Conservation (phyloP, 2,888 invertebrate species). For the Phytoseiulus persimilis region DNA sequence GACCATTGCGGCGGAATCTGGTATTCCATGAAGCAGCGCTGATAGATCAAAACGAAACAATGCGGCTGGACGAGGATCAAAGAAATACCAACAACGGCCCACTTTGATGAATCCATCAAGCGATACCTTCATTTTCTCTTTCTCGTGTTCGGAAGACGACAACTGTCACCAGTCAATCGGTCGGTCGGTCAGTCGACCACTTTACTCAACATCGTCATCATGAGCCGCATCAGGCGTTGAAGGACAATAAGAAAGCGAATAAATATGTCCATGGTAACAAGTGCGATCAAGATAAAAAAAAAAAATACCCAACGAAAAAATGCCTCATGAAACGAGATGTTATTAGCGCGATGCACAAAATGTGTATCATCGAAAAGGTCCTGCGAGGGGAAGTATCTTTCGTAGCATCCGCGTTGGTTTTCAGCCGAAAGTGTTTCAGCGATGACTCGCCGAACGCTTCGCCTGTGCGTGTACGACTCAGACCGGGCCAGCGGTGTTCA, state of each 20-base stretch:
- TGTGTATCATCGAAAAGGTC: neutral
- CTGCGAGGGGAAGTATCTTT: neutral
- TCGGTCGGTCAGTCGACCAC: neutral
- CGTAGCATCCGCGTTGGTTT: neutral
- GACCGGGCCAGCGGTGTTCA: neutral
- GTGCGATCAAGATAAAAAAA: neutral
- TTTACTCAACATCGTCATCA: neutral
- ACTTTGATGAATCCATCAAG: neutral
- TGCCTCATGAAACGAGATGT: neutral
- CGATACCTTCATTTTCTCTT: neutral
- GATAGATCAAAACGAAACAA: neutral
- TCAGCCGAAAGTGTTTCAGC: neutral
- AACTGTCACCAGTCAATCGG: neutral
- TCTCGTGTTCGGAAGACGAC: neutral
- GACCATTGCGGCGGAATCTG: neutral
- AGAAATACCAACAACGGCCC: neutral
- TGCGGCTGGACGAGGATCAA: neutral
- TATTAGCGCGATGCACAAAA: neutral
- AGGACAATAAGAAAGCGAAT: neutral
- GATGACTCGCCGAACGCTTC: neutral
- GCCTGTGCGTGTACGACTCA: neutral
- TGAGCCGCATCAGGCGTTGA: neutral
- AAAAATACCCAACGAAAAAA: neutral
- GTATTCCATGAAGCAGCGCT: neutral
- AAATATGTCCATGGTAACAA: neutral